These are phyloP conservation scores for Syndactyla subalaris DNA, from an alignment of 2,797 vertebrate species.

Conservation along the genomic window DNA sequence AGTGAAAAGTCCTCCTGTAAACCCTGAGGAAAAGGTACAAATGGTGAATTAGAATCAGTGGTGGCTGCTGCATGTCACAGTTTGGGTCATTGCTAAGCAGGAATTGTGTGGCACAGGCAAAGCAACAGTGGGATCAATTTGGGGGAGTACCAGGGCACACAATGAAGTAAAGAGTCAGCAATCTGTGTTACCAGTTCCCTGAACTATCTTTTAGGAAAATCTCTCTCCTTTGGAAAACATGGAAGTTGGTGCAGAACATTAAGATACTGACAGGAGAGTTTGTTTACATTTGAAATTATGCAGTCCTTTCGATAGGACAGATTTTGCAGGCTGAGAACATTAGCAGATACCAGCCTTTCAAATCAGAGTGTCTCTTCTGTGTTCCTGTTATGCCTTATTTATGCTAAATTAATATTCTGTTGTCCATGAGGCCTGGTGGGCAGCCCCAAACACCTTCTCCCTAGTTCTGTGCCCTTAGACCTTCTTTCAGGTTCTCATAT, in stretches of 20 bases:
- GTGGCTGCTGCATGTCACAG: background rate
- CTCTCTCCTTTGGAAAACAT: background rate
- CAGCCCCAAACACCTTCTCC: background rate
- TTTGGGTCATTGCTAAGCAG: background rate
- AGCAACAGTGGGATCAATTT: background rate
- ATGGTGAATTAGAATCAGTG: background rate
- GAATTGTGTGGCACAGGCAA: background rate
- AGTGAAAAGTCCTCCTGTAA: background rate
- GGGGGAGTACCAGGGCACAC: background rate
- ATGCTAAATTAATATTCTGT: background rate
- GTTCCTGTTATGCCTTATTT: background rate
- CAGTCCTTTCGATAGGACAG: background rate
- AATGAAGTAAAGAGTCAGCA: background rate
- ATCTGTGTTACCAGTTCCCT: background rate
- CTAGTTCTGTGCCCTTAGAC: constrained; percentile 3
- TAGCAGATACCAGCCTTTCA: background rate
- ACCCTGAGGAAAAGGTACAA: background rate
- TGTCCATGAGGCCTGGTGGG: background rate
- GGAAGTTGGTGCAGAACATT: background rate
- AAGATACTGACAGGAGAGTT: background rate
- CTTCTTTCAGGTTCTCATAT: background rate
- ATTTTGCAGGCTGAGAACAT: background rate
- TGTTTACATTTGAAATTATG: background rate
- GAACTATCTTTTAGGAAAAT: background rate
- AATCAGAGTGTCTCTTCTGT: background rate